Evolutionary conservation across 2,888 invertebrate species (phyloP).

Genomic region (Drosophila imparisetae): DNA sequence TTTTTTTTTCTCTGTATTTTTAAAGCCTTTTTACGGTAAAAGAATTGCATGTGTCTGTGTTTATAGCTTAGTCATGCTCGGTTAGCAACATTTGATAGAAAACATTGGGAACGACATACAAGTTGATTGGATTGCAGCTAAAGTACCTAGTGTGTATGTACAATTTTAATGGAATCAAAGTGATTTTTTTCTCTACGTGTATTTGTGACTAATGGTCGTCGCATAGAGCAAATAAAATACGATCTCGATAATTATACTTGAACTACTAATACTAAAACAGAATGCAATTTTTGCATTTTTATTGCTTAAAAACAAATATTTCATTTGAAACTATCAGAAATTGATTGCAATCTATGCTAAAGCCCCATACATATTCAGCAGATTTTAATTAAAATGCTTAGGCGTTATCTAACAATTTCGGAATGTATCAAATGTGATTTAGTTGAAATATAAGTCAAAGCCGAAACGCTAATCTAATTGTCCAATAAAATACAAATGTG

Average conservation of each 20-base stretch:
- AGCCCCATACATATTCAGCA: not conserved
- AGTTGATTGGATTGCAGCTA: slow-evolving; percentile 55
- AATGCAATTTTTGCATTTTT: not conserved
- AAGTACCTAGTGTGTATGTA: slow-evolving; percentile 17
- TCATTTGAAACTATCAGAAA: not conserved
- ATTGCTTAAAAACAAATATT: too few relatives aligned
- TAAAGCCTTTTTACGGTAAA: slow-evolving; percentile 42
- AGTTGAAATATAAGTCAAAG: slow-evolving; percentile 21
- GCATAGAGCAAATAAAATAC: slow-evolving; percentile 4
- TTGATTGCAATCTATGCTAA: not conserved
- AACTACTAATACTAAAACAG: too few relatives aligned
- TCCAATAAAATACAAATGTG: slow-evolving; percentile 13
- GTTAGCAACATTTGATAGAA: slow-evolving; percentile 53
- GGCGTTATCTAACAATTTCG: slow-evolving; percentile 26
- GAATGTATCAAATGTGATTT: slow-evolving; percentile 39
- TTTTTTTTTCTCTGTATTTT: slow-evolving; percentile 33
- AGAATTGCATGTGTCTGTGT: slow-evolving; percentile 46
- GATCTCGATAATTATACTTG: not conserved
- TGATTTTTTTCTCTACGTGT: slow-evolving; percentile 13
- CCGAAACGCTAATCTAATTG: slow-evolving; percentile 52
- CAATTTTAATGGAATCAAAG: slow-evolving; percentile 50
- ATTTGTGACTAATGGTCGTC: not conserved
- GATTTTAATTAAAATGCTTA: slow-evolving; percentile 24
- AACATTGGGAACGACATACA: slow-evolving; percentile 46
- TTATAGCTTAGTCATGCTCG: slow-evolving; percentile 63